Base-by-base conservation (phyloP, 2,797 vertebrate genomes). In the Tenualosa thibaudeaui region DNA sequence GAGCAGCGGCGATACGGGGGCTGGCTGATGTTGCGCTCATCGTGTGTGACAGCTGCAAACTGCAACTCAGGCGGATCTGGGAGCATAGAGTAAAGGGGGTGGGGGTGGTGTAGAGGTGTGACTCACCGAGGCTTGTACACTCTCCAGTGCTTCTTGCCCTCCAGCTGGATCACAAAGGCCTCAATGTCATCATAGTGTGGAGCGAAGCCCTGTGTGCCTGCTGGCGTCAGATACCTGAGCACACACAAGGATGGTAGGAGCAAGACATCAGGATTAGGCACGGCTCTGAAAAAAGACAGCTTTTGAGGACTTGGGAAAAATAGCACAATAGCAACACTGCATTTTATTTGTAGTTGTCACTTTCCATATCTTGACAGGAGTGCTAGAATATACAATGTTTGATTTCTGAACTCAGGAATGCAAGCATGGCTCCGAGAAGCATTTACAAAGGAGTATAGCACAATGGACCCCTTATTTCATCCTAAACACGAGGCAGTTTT, bases 181-280 rank as follows among this genome's bases (percentile, higher is more conserved):
- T 99, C 98, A 0, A 99, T 99, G 92, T 99, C 98, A 0, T 99
- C 98, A 5, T 98, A 99, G 92, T 99, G 98, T 3, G 98, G 98
- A 4, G 98, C 98, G 12, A 99, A 99, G 62, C 98, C 98, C 90
- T 99, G 98, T 0, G 96, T 97, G 5, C 96, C 96, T 0, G 97
- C 93, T 0, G 98, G 98, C 0, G 98, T 99, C 89, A 99, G 94
- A 90, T 99, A 99, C 4, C 96, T 97, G 86, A 6, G 81, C 51
- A n/a, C 40, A 68, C n/a, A 24, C 22, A 62, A 24, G 58, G 6
- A 62, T 24, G n/a, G 7, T 9, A 26, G 65, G 31, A 49, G 15
- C 60, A 6, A 10, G 51, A 17, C 40, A 40, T 13, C 3, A 8
- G n/a, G 24, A 12, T 71, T 71, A 37, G 13, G 37, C 54, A 6